Conservation (phyloP, 1,140 invertebrate species). For the Hesperophylax magnus region DNA sequence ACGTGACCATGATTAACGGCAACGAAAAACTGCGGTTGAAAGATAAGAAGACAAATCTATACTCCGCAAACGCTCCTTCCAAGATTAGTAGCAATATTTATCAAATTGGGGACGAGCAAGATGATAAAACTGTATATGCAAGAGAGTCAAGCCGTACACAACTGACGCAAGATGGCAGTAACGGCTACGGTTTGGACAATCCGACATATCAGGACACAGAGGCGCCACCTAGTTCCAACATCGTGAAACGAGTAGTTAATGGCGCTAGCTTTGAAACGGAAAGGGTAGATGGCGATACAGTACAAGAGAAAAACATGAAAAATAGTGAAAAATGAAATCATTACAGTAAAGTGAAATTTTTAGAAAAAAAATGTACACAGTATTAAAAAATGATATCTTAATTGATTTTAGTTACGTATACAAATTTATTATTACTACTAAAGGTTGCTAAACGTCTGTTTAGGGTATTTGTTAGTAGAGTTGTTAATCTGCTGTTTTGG, state of each 20-base stretch:
- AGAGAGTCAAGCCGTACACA: conserved; percentile 4
- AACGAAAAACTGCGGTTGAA: conserved; percentile 60
- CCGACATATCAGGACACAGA: conserved; percentile 35
- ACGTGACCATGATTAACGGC: conserved; percentile 57
- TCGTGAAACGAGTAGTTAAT: not conserved
- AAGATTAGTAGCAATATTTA: conserved; percentile 37
- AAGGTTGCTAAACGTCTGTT: too few species aligned
- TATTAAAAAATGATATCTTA: too few species aligned
- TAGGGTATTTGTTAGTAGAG: too few species aligned
- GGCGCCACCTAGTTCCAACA: not conserved
- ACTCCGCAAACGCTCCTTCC: conserved; percentile 47
- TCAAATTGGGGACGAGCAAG: not conserved
- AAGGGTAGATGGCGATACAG: too few species aligned
- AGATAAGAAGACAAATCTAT: conserved; percentile 38
- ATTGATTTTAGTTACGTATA: too few species aligned
- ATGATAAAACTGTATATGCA: conserved; percentile 15
- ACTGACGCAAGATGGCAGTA: not conserved
- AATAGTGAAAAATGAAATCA: too few species aligned
- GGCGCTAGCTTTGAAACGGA: not conserved
- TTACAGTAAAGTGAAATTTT: too few species aligned
- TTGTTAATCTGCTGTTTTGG: too few species aligned
- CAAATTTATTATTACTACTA: too few species aligned
- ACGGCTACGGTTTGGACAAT: conserved; percentile 3
- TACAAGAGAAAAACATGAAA: too few species aligned
- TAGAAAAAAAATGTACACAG: too few species aligned